Base-by-base conservation (phyloP, 1,140 invertebrate species). In the Drosophila elegans region DNA sequence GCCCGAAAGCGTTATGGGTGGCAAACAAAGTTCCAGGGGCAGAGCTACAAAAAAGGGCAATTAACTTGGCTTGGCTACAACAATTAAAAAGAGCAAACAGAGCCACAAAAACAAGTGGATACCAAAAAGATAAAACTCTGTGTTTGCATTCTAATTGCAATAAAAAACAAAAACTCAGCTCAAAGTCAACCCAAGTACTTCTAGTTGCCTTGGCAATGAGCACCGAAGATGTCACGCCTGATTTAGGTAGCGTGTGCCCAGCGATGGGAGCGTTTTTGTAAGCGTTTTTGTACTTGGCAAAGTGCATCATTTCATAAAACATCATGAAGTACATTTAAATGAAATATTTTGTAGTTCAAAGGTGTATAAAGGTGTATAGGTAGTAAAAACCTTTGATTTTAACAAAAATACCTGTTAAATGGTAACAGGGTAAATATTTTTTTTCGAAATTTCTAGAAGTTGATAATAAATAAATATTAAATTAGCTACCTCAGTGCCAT, bases 121-220 rank as follows among this genome's bases (percentile, higher is more conserved):
- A 66, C 41, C 12, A 27, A 67, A 74, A 42, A 74, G 51, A 60
- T 54, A 38, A 68, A 57, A 76, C 54, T 76, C 42, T 76, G 49
- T 76, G 62, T 66, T 60, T 68, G 73, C 74, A 76, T 76, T 76
- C 74, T 76, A 76, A 76, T 76, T 76, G 53, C 73, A 74, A 66
- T 75, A 75, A 75, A 74, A 39, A 36, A 25, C 48, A n/a, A 52
- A 57, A 46, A n/a, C 16, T 13, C 29, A 36, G 52, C 60, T 75
- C 73, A 75, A 75, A 75, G 73, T 75, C 73, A 75, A 46, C 52
- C 32, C 60, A 75, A 75, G 72, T 75, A 55, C 73, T 60, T 52
- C 38, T 53, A 36, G 48, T 64, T 68, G 48, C 67, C 67, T 71
- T 71, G 64, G 44, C 64, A 71, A 69, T 71, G 51, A 57, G 51